Percentiles rank a stretch among this genome's conserved stretches.
Conservation (phyloP, 2,113 vertebrate genomes). For the Calonectris borealis region DNA sequence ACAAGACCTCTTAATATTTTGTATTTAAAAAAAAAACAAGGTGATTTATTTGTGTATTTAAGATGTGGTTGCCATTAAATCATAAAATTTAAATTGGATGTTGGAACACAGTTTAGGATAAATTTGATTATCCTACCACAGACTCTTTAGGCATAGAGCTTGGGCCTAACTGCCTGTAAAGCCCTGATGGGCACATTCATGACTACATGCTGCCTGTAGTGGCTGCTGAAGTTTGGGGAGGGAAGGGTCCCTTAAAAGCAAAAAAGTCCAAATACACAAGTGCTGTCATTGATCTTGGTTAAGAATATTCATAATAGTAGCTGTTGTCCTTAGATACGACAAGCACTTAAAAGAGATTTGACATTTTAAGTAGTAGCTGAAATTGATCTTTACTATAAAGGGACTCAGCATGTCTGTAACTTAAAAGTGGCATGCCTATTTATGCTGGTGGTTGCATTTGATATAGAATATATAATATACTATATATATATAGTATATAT, state of each 20-base stretch:
- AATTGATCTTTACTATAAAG: neutral
- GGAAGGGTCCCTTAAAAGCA: neutral
- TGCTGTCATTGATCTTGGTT: neutral
- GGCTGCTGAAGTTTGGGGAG: neutral
- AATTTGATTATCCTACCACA: neutral
- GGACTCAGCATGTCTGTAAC: neutral
- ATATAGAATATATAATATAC: neutral
- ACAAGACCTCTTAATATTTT: fast-evolving
- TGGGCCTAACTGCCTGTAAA: neutral
- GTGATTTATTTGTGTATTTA: neutral
- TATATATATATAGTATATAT: too few species aligned
- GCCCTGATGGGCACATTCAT: neutral
- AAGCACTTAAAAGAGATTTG: neutral
- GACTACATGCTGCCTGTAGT: neutral
- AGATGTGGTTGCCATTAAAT: neutral
- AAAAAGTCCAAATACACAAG: neutral
- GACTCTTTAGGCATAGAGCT: neutral
- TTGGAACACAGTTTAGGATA: neutral
- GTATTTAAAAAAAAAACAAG: neutral
- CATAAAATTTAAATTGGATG: neutral
- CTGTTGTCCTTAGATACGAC: neutral
- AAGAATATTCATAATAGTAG: neutral
- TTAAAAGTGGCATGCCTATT: neutral
- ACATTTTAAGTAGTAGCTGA: neutral
- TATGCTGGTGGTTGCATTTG: neutral